These are phyloP conservation scores for Porites rus DNA, from an alignment of 92 coral and sea anemone species.

Conservation along the genomic window DNA sequence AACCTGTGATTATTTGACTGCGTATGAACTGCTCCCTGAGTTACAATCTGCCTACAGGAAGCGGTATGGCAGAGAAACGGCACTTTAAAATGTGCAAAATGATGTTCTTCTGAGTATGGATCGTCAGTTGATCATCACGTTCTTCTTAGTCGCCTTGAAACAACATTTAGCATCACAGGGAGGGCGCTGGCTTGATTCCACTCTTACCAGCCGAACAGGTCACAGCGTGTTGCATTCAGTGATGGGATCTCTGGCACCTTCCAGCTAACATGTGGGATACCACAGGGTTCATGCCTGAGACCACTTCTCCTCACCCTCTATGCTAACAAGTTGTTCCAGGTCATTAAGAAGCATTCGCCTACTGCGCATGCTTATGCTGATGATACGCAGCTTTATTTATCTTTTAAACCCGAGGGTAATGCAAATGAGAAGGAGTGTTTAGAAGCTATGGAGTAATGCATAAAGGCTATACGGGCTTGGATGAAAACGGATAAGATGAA, in stretches of 20 bases:
- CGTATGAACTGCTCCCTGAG: constrained; percentile 34
- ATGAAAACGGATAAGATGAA: no score
- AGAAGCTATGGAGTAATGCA: constrained; percentile 1
- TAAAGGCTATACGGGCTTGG: no score
- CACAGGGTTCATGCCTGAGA: constrained; percentile 3
- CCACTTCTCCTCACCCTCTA: background rate
- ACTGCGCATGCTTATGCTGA: background rate
- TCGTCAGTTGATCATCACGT: no score
- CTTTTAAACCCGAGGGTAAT: background rate
- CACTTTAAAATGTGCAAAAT: background rate
- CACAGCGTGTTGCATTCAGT: background rate
- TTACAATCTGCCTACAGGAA: background rate
- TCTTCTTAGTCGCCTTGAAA: no score
- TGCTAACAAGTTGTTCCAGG: constrained; percentile 23
- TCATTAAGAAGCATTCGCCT: background rate
- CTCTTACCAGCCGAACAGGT: background rate
- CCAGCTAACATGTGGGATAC: background rate
- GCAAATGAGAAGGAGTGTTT: background rate
- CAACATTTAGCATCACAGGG: background rate
- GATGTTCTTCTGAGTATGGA: no score
- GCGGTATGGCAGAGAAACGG: background rate
- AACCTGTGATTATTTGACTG: constrained; percentile 30
- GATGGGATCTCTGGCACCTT: background rate
- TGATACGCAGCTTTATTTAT: constrained; percentile 6
- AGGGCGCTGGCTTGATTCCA: background rate